Conservation (phyloP, 2,797 vertebrate genomes). For the Lithobates sylvaticus region DNA sequence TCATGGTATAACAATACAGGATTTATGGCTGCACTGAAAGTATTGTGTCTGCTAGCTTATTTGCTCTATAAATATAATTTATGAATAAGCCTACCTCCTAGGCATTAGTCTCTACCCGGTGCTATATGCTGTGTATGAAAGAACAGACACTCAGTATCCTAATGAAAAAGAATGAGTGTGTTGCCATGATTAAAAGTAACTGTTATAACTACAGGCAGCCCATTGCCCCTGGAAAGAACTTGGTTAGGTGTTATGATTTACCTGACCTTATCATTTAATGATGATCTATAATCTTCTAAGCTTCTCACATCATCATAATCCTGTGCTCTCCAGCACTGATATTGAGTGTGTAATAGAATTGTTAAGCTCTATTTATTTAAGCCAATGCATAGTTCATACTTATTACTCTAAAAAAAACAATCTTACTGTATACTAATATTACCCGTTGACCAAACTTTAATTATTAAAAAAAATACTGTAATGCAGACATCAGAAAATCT, state of each 20-base stretch:
- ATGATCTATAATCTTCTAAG: slow-evolving; percentile 40
- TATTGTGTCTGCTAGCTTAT: not conserved
- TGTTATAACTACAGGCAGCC: slow-evolving; percentile 48
- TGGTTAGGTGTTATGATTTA: slow-evolving; percentile 54
- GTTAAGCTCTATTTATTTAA: not conserved
- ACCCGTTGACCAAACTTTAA: not conserved
- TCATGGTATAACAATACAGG: no score
- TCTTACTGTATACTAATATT: not conserved
- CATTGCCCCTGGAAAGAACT: slow-evolving; percentile 49
- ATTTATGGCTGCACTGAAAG: no score
- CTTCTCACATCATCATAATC: slow-evolving; percentile 1
- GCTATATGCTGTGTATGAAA: not conserved
- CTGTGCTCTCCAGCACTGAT: slow-evolving; percentile 14
- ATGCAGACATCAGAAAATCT: not conserved
- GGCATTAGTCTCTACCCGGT: not conserved
- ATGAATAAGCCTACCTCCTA: not conserved
- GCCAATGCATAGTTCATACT: slow-evolving; percentile 4
- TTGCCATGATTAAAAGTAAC: slow-evolving; percentile 44
- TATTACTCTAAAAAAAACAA: not conserved
- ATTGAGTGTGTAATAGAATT: not conserved
- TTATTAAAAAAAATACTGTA: not conserved
- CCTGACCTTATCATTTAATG: slow-evolving; percentile 47
- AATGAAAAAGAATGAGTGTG: slow-evolving; percentile 48
- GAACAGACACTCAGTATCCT: slow-evolving; percentile 13
- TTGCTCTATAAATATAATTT: not conserved